phyloP scores from a whole-genome alignment of 2,888 invertebrate genomes.

The Dorcus parallelipipedus region DNA sequence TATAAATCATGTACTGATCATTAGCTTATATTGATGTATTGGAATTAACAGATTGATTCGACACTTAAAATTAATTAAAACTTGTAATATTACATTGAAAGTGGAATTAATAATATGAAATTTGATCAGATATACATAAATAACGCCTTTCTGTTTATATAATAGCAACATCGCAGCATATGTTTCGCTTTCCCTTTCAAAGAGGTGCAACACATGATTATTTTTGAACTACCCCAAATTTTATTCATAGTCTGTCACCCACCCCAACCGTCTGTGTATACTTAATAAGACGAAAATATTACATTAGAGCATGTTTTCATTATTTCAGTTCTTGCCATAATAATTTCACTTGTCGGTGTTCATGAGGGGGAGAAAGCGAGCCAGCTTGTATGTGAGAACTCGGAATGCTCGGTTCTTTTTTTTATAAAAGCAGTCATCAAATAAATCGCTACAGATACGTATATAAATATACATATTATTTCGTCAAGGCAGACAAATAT shows the following conservation, averaged over 20 bases:
- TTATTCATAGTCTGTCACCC: background rate
- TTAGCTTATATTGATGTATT: too few relatives aligned
- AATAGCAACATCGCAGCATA: too few relatives aligned
- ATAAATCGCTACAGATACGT: conserved; percentile 4
- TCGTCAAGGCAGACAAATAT: conserved; percentile 42
- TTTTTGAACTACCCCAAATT: background rate
- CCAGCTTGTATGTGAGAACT: background rate
- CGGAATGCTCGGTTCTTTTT: background rate
- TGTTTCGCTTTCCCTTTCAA: too few relatives aligned
- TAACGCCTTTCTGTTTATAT: too few relatives aligned
- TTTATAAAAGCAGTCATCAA: conserved; percentile 1
- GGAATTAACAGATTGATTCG: too few relatives aligned
- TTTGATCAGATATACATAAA: too few relatives aligned
- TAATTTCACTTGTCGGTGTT: background rate
- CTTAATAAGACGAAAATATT: background rate
- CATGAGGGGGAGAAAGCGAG: too few relatives aligned
- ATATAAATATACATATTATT: conserved; percentile 40
- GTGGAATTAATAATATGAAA: too few relatives aligned
- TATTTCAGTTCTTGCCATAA: background rate
- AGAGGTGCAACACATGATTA: background rate
- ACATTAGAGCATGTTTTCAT: background rate
- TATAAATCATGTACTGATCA: too few relatives aligned
- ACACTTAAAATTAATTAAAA: too few relatives aligned
- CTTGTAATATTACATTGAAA: too few relatives aligned
- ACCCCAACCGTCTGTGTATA: background rate